Evolutionary conservation across 2,888 invertebrate genomes (phyloP).

Genomic region (Drosophila peninsularis): DNA sequence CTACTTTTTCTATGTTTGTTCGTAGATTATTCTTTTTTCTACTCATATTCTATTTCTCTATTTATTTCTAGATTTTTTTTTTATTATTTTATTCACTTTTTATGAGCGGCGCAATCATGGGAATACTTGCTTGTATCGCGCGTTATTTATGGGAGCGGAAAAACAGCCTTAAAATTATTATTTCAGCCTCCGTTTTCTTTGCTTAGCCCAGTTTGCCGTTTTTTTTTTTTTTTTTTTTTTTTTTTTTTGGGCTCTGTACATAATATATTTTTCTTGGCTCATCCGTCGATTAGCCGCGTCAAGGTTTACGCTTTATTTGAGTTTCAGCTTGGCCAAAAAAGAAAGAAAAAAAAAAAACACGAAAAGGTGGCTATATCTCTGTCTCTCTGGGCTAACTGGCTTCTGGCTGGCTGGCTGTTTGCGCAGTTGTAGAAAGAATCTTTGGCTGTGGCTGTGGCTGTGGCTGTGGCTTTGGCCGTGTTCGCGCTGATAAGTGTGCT

Average conservation of each 20-base stretch:
- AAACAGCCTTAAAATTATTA: slow-evolving; percentile 37
- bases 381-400: background rate
- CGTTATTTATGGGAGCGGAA: slow-evolving; percentile 50
- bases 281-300: slow-evolving; percentile 44
- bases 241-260: slow-evolving; percentile 11
- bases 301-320: slow-evolving; percentile 56
- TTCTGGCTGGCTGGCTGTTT: slow-evolving; percentile 10
- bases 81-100: slow-evolving; percentile 21
- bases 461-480: slow-evolving; percentile 3
- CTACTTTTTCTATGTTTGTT: slow-evolving; percentile 1
- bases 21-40: slow-evolving; percentile 17
- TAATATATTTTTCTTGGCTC: slow-evolving; percentile 8
- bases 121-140: slow-evolving; percentile 53
- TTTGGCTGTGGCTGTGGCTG: slow-evolving; percentile 13
- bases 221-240: slow-evolving; percentile 26
- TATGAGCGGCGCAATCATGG: slow-evolving; percentile 38
- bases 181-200: slow-evolving; percentile 55
- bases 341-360: background rate
- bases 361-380: background rate
- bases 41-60: background rate
- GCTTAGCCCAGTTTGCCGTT: slow-evolving; percentile 50
- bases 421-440: slow-evolving; percentile 26
- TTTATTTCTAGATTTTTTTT: slow-evolving; percentile 1
- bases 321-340: slow-evolving; percentile 34
- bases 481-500: slow-evolving; percentile 30